phyloP scores from a whole-genome alignment of 2,113 vertebrate genomes.

The Carettochelys insculpta region DNA sequence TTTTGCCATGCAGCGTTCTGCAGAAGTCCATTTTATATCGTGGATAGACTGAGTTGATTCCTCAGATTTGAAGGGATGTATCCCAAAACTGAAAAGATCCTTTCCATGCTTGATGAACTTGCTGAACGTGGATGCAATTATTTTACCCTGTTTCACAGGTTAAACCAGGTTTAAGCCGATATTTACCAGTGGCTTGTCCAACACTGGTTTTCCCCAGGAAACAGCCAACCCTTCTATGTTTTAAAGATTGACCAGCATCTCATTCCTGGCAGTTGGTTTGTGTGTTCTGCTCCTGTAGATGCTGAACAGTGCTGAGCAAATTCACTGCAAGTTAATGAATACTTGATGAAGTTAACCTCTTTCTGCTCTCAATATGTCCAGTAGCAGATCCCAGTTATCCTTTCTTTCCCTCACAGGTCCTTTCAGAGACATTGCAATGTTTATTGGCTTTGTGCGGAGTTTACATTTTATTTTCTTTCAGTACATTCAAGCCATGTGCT shows the following conservation, averaged over 20 bases:
- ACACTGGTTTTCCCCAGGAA: no score
- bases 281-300: neutral
- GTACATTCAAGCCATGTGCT: neutral
- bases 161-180: no score
- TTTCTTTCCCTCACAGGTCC: neutral
- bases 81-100: no score
- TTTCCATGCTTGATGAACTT: no score
- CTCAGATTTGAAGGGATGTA: no score
- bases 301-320: fast-evolving
- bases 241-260: neutral
- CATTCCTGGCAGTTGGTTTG: neutral
- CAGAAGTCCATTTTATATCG: no score
- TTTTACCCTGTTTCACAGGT: no score
- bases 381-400: neutral
- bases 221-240: no score
- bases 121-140: no score
- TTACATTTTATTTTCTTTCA: neutral
- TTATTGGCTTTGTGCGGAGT: neutral
- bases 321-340: neutral
- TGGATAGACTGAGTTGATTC: no score
- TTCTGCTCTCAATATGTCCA: neutral
- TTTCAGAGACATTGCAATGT: neutral
- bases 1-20: no score
- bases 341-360: neutral
- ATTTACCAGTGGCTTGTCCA: no score